Base-by-base conservation (phyloP, 2,113 vertebrate genomes). In the Pipa parva region DNA sequence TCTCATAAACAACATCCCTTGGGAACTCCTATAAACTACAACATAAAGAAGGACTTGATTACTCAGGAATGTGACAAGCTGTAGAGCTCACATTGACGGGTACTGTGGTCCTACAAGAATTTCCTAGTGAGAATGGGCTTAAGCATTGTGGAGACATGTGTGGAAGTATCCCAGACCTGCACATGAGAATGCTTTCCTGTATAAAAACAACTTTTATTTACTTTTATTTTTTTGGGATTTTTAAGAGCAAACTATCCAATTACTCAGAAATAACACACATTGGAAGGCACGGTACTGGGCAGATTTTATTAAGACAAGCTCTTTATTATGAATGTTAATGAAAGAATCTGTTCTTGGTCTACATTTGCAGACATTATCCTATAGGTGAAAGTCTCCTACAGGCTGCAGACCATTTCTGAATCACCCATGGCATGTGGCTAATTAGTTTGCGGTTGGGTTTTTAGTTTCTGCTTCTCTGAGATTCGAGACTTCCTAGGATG, bases 31-130 rank as follows among this genome's bases (percentile, higher is more conserved):
- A 42, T 42, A 63, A 63, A 20, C 62, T 7, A 10, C 12, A 54
- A 63, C 29, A 49, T 62, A 62, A 50, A 63, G 61, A 51, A 20
- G 45, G 59, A 20, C 45, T 62, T 62, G 61, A 51, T 51, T 51
- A 51, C 42, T 50, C 28, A 25, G 28, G 49, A 29, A 56, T 56
- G 27, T 56, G 27, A 18, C 52, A 56, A 17, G 17, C 12, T 27
- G 15, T 7, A 17, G 39, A n/a, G 39, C 27, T 56, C 31, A 29
- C 17, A 56, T 28, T 18, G 26, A 26, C 52, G 13, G n/a, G 12
- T 31, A 56, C 15, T 56, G 49, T 37, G 31, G 29, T 37, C 25
- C 36, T 63, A 51, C 17, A 39, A 49, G 27, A 54, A 63, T 63
- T n/a, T 63, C 31, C 51, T 39, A 31, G 25, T 26, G 22, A 42